Evolutionary conservation across 1,140 invertebrate species (phyloP), one percentile per base, ranked within the genome.

Genomic region (Aphelinus certus): DNA sequence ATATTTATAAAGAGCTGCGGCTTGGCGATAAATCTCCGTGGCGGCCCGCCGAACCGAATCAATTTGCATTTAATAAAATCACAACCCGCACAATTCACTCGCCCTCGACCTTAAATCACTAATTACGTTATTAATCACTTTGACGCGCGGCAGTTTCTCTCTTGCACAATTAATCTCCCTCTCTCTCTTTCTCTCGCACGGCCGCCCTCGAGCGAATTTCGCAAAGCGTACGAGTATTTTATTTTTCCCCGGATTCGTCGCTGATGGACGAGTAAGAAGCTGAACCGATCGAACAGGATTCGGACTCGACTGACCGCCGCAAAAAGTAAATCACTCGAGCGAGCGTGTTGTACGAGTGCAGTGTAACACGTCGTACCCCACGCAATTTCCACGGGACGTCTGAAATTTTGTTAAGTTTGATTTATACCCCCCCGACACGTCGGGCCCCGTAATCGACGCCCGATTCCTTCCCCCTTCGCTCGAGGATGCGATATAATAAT

Each of bases 91-190:
- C 62, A 51, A 58, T 58, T 65, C 63, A 65, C 55, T 73, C 2
- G 45, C 66, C 56, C 66, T 58, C 73, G 60, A 69, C 60, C 53
- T 69, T 75, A 75, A 75, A 69, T 75, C 60, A 67, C 66, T 75
- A 75, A 75, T 75, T 75, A 75, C 66, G 66, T 64, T 69, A 75
- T 75, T 69, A 75, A 75, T 75, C 73, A 75, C 73, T 62, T 75
- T 69, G 64, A 74, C 72, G 51, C 58, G 72, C 65, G 42, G 46
- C 62, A n/a, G 65, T 74, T 63, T 69, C 53, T 69, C 60, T 64
- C 66, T 56, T 55, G 65, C 57, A 67, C 57, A 64, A 75, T 75
- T 75, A 75, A 75, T 75, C 66, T 75, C 60, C 53, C 9, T 69
- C 7, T 65, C 48, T 60, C 57, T 60, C 57, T 7, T n/a, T 60